A percentile compares a stretch with the other conserved stretches of the same genome.
These are phyloP conservation scores for Scrobipalpa atriplicella DNA, from an alignment of 2,888 invertebrate species.

Conservation along the genomic window DNA sequence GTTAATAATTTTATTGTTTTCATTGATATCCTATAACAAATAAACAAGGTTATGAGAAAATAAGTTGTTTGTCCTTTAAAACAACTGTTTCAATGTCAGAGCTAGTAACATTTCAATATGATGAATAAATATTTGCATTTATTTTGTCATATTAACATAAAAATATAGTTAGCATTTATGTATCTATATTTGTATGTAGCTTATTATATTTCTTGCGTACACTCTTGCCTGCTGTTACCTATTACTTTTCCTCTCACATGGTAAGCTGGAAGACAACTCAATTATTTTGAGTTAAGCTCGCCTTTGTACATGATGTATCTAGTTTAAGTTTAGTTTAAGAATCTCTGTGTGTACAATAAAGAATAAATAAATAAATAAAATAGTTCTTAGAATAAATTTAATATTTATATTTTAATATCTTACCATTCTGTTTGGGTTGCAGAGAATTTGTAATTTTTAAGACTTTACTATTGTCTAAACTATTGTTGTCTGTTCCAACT, in stretches of 20 bases:
- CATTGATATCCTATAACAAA: neutral
- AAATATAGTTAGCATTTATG: too few relatives aligned
- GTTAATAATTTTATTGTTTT: neutral
- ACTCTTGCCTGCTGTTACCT: too few relatives aligned
- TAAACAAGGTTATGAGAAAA: neutral
- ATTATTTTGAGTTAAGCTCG: too few relatives aligned
- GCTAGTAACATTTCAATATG: neutral
- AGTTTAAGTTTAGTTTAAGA: too few relatives aligned
- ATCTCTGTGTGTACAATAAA: too few relatives aligned
- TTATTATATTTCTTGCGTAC: too few relatives aligned
- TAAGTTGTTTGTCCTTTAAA: neutral
- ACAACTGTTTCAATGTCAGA: conserved; percentile 10
- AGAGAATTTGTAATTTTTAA: neutral
- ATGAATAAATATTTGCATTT: neutral
- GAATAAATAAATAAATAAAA: too few relatives aligned
- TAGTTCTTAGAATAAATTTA: neutral
- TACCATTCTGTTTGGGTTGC: conserved; percentile 15
- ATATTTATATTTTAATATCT: conserved; percentile 26
- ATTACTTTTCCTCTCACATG: too few relatives aligned
- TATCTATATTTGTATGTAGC: too few relatives aligned
- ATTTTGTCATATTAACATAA: conserved; percentile 7
- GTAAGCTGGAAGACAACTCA: too few relatives aligned
- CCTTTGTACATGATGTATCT: too few relatives aligned
- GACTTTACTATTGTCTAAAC: conserved; percentile 41
- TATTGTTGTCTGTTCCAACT: conserved; percentile 51